Evolutionary conservation across 2,797 vertebrate species (phyloP).

Genomic region (Ceryle rudis): DNA sequence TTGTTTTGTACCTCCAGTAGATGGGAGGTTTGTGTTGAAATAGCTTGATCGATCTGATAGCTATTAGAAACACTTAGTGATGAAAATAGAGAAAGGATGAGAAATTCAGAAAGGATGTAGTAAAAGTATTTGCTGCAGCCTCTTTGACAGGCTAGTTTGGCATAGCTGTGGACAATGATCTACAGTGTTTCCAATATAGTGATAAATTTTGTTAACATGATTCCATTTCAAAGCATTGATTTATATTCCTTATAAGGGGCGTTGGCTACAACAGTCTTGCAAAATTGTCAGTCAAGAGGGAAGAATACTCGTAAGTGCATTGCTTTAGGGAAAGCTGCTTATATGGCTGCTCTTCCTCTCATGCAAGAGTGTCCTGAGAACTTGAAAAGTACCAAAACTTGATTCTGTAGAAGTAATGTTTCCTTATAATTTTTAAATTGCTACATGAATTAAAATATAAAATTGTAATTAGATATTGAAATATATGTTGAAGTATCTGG

Average conservation of each 20-base stretch:
- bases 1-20: neutral
- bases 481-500: neutral
- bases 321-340: neutral
- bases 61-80: neutral
- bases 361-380: neutral
- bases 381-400: neutral
- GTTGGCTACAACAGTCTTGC: neutral
- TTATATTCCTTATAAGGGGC: neutral
- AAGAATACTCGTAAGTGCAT: neutral
- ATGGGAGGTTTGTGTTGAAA: neutral
- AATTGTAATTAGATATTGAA: neutral
- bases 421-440: neutral
- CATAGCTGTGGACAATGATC: neutral
- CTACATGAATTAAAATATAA: neutral
- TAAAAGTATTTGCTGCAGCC: neutral
- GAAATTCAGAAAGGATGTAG: neutral
- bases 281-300: neutral
- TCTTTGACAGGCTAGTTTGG: neutral
- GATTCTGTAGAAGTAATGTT: neutral
- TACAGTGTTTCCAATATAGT: neutral
- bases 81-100: neutral
- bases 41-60: neutral
- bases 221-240: neutral
- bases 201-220: neutral
- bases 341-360: neutral